Conservation (phyloP, 2,797 vertebrate genomes). For the Holocentrus rufus region DNA sequence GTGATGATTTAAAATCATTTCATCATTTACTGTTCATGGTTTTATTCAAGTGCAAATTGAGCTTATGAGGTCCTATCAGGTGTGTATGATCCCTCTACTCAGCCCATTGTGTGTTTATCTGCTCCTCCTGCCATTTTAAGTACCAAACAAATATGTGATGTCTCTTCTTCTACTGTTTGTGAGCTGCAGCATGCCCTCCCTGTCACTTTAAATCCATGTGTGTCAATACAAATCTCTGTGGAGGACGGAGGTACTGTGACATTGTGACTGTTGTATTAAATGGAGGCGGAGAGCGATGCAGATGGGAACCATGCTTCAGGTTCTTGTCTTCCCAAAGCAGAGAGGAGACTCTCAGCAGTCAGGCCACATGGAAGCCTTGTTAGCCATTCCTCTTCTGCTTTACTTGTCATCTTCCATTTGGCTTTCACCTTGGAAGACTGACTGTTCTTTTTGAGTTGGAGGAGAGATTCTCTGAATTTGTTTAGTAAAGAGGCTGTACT, state of each 20-base stretch:
- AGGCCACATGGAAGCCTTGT: constrained; percentile 28
- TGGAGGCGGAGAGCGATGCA: not conserved
- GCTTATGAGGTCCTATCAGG: too few relatives aligned
- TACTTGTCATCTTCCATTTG: constrained; percentile 29
- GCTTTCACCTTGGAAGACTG: constrained; percentile 39
- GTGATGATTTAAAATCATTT: too few relatives aligned
- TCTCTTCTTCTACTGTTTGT: constrained; percentile 8
- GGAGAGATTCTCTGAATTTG: constrained; percentile 25
- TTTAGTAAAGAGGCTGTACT: constrained; percentile 1
- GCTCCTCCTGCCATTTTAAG: not conserved
- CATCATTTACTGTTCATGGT: too few relatives aligned
- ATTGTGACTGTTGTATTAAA: constrained; percentile 15
- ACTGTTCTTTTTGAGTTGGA: constrained; percentile 1
- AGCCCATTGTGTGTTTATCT: not conserved
- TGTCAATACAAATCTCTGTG: constrained; percentile 16
- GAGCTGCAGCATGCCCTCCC: constrained; percentile 9
- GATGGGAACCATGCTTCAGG: constrained; percentile 11
- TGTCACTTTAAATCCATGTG: constrained; percentile 30
- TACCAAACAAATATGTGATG: constrained; percentile 2
- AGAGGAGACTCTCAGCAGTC: constrained; percentile 25
- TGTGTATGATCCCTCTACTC: not conserved
- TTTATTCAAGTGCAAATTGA: too few relatives aligned
- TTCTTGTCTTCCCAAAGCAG: constrained; percentile 15
- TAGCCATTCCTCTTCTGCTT: constrained; percentile 31
- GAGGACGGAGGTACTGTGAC: not conserved